phyloP scores from a whole-genome alignment of 2,888 invertebrate genomes.

The Drosophila koepferae region DNA sequence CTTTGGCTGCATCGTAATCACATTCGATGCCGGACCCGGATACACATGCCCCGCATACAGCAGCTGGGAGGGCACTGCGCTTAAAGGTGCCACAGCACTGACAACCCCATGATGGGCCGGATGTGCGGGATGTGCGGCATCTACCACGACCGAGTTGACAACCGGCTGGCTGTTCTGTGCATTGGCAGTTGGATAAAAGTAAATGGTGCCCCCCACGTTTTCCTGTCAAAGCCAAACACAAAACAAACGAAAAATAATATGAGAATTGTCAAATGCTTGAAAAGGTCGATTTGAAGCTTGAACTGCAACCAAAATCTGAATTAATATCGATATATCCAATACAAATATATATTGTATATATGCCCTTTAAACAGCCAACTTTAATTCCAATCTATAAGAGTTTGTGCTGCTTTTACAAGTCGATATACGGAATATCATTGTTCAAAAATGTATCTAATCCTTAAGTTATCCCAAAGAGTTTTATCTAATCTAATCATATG shows the following conservation, averaged over 20 bases:
- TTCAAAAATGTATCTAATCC: background rate
- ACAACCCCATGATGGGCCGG: slow-evolving; percentile 75
- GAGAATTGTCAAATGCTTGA: background rate
- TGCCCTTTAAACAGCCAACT: background rate
- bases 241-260: background rate
- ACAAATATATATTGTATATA: background rate
- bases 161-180: slow-evolving; percentile 83
- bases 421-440: background rate
- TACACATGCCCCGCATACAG: slow-evolving; percentile 84
- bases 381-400: background rate
- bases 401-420: background rate
- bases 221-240: slow-evolving; percentile 87
- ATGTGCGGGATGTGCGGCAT: slow-evolving; percentile 57
- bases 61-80: slow-evolving; percentile 77
- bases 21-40: slow-evolving; percentile 85
- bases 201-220: slow-evolving; percentile 97
- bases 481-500: no score
- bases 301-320: background rate
- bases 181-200: slow-evolving; percentile 92
- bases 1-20: slow-evolving; percentile 85
- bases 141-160: slow-evolving; percentile 81
- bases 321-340: background rate
- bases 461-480: no score
- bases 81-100: slow-evolving; percentile 73
- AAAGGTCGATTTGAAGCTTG: background rate